Percentiles rank a stretch among this genome's conserved stretches.
Conservation (phyloP, 2,888 invertebrate genomes). For the Philopedon plagiatum region DNA sequence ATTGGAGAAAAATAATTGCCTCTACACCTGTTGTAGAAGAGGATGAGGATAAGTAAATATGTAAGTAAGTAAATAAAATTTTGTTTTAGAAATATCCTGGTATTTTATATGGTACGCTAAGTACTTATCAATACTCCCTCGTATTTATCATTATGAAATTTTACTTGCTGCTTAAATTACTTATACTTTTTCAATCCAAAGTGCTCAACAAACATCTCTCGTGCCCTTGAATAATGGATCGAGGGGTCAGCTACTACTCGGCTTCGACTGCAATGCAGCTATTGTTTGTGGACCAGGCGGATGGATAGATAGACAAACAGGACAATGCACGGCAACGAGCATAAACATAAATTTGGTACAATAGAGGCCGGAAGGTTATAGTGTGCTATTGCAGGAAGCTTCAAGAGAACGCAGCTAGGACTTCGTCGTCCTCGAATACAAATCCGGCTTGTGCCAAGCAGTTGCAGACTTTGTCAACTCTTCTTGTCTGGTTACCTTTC, state of each 20-base stretch:
- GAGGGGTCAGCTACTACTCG: slow-evolving; percentile 35
- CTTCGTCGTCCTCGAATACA: slow-evolving; percentile 32
- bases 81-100: too few species aligned
- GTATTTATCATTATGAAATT: too few species aligned
- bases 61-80: too few species aligned
- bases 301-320: slow-evolving; percentile 60
- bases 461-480: slow-evolving; percentile 27
- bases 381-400: slow-evolving; percentile 65
- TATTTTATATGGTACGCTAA: too few species aligned
- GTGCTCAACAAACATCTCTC: slow-evolving; percentile 8
- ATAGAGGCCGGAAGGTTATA: slow-evolving; percentile 65
- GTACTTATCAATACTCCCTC: too few species aligned
- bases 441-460: slow-evolving; percentile 37
- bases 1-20: too few species aligned
- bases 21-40: too few species aligned
- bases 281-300: slow-evolving; percentile 65
- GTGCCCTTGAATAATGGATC: slow-evolving; percentile 42
- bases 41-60: too few species aligned
- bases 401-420: slow-evolving; percentile 56
- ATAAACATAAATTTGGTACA: slow-evolving; percentile 67
- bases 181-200: neutral
- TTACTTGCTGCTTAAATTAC: too few species aligned
- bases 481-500: slow-evolving; percentile 20
- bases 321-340: slow-evolving; percentile 63
- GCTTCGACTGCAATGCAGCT: slow-evolving; percentile 59